Evolutionary conservation across 2,888 invertebrate genomes (phyloP), one percentile per base, ranked within the genome.

Genomic region (Entomobrya proxima): DNA sequence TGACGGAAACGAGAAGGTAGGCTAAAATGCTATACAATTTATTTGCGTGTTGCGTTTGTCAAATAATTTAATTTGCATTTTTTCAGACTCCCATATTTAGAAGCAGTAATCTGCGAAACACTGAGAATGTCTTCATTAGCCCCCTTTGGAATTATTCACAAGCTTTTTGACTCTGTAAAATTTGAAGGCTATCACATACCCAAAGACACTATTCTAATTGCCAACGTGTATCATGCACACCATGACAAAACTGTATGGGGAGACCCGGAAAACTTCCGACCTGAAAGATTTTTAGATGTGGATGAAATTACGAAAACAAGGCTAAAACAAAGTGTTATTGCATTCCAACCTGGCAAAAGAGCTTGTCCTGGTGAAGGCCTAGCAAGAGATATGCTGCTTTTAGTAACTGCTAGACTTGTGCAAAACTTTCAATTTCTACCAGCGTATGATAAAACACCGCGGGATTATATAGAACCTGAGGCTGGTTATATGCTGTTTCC

Each of bases 21-120:
- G 67, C 69, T 2, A 86, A 87, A 40, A n/a, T 47, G 44, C 27
- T 27, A 11, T 44, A 7, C 9, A 61, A 21, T 7, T 27, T 47
- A 7, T 72, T 21, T 24, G n/a, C n/a, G n/a, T n/a, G n/a, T n/a
- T n/a, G n/a, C n/a, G n/a, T n/a, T n/a, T n/a, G n/a, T n/a, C n/a
- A n/a, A n/a, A n/a, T n/a, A n/a, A n/a, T n/a, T n/a, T n/a, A n/a
- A n/a, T n/a, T n/a, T 40, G 40, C n/a, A n/a, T n/a, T 4, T 30
- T 58, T 58, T 3, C 6, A 81, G 85, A 4, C 69, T 85, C 75
- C 79, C 75, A 13, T 85, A 80, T 27, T 37, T 52, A 0, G 61
- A 75, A 18, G 85, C 79, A 15, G 67, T 80, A 9, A 85, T 85
- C 18, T 6, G 27, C n/a, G 85, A 85, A 52, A 40, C 47, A 1